phyloP scores from a whole-genome alignment of 2,113 vertebrate genomes.

The Sebastes schlegelii region DNA sequence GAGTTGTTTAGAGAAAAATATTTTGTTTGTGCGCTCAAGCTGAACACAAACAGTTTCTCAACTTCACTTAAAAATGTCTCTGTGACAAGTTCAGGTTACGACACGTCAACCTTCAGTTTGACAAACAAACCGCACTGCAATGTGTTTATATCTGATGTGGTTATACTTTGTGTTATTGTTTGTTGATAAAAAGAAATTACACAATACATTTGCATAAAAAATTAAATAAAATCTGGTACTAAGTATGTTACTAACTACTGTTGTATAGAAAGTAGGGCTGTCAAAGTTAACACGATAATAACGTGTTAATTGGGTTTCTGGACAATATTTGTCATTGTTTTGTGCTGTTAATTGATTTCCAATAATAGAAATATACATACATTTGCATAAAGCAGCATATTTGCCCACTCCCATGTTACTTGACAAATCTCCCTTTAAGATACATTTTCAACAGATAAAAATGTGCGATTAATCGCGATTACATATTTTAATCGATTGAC shows the following conservation, averaged over 20 bases:
- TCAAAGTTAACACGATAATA: no score
- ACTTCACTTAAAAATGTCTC: slow-evolving; percentile 2
- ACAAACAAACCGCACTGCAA: background rate
- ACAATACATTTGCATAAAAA: background rate
- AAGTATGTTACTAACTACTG: background rate
- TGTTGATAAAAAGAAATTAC: background rate
- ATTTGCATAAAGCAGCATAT: no score
- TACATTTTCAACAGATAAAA: no score
- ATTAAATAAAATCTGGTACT: background rate
- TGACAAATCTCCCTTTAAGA: no score
- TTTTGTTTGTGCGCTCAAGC: background rate
- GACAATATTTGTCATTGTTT: no score
- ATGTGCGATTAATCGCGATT: no score
- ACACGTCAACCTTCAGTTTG: background rate
- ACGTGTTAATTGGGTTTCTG: no score
- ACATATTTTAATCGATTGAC: no score
- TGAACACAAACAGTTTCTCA: slow-evolving; percentile 30
- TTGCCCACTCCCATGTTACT: no score
- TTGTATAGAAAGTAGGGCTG: background rate
- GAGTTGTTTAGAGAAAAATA: slow-evolving; percentile 13
- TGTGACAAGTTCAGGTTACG: background rate
- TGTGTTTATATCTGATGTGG: background rate
- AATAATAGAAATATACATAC: no score
- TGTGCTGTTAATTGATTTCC: no score
- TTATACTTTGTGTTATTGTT: background rate